phyloP scores from a whole-genome alignment of 2,888 invertebrate genomes.

The Chalcosyrphus nemorum region DNA sequence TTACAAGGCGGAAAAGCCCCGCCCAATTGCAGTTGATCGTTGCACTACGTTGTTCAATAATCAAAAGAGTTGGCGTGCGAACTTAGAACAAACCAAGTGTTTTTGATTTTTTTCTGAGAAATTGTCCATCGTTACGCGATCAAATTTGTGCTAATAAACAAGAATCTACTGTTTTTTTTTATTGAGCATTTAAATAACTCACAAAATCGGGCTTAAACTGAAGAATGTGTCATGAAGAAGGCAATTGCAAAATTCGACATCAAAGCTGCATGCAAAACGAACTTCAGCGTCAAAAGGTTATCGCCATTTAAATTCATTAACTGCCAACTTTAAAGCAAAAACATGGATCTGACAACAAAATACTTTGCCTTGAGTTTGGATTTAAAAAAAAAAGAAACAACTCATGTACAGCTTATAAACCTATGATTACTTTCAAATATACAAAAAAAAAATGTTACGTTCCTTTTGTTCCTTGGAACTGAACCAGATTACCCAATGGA shows the following conservation, averaged over 20 bases:
- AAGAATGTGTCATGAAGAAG: too few relatives aligned
- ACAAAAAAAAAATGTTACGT: neutral
- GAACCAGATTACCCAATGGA: conserved; percentile 31
- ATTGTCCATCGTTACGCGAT: too few relatives aligned
- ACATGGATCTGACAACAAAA: conserved; percentile 4
- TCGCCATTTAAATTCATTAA: neutral
- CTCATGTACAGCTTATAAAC: neutral
- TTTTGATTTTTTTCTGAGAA: too few relatives aligned
- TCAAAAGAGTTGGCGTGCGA: neutral
- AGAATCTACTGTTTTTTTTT: too few relatives aligned
- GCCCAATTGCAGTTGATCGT: too few relatives aligned
- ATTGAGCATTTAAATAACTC: neutral
- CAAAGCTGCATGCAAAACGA: neutral
- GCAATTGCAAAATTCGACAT: too few relatives aligned
- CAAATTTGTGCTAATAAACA: too few relatives aligned
- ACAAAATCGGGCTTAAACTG: too few relatives aligned
- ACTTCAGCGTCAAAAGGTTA: neutral
- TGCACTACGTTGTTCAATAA: neutral
- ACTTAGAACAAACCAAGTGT: neutral
- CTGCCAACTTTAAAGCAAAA: neutral
- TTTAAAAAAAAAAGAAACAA: neutral
- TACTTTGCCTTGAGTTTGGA: neutral
- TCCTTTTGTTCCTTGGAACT: conserved; percentile 17
- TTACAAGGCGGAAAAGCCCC: too few relatives aligned
- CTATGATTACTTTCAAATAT: conserved; percentile 29